These are phyloP conservation scores for Pseudochromis fuscus DNA, from an alignment of 2,797 vertebrate genomes.

Conservation along the genomic window DNA sequence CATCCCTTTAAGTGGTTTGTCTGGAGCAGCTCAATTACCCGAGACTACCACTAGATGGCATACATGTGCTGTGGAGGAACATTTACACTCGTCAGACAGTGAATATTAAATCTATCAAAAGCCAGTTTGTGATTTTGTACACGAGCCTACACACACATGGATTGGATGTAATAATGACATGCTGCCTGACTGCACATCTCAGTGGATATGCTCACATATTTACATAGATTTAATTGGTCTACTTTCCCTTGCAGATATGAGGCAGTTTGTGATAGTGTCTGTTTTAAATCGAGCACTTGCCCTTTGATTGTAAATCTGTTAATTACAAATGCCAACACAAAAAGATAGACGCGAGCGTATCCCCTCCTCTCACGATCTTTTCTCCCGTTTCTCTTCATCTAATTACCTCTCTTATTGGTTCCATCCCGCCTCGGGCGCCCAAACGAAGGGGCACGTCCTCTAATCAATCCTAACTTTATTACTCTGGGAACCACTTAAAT, in stretches of 20 bases:
- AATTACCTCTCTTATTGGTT: conserved; percentile 77
- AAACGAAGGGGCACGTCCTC: conserved; percentile 52
- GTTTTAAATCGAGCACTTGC: conserved; percentile 18
- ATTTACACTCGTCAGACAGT: not conserved
- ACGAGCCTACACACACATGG: not conserved
- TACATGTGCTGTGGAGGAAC: conserved; percentile 32
- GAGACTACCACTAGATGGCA: conserved; percentile 65
- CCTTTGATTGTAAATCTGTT: conserved; percentile 39
- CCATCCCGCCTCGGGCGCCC: conserved; percentile 63
- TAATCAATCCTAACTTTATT: conserved; percentile 80
- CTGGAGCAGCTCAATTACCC: not conserved
- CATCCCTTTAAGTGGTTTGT: not conserved
- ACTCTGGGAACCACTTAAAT: conserved; percentile 72
- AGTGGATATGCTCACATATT: conserved; percentile 28
- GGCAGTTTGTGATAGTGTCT: not conserved
- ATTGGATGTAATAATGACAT: conserved; percentile 22
- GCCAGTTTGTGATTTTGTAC: conserved; percentile 5
- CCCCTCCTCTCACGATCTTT: not conserved
- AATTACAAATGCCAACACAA: conserved; percentile 36
- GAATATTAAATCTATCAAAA: not conserved
- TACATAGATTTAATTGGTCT: conserved; percentile 50
- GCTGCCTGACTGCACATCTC: conserved; percentile 5
- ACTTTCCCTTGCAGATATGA: conserved; percentile 8
- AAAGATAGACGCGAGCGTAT: conserved; percentile 30
- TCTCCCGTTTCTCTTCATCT: conserved; percentile 47